phyloP scores from a whole-genome alignment of 2,113 vertebrate genomes.

The Mobula hypostoma region DNA sequence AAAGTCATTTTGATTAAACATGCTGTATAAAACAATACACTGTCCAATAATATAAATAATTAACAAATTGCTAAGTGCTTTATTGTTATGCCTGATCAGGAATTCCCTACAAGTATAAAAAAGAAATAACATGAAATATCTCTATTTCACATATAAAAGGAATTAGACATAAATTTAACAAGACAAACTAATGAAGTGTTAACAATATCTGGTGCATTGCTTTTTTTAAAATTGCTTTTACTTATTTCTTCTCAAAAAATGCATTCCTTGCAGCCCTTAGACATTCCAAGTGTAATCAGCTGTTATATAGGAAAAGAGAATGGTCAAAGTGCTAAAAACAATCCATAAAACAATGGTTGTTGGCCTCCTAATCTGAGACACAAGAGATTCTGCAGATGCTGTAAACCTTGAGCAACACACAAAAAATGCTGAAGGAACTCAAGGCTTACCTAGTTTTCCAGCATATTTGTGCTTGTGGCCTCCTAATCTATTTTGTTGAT shows the following conservation, averaged over 20 bases:
- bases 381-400: too few relatives aligned
- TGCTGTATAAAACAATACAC: not conserved
- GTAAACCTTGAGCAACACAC: too few relatives aligned
- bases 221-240: too few relatives aligned
- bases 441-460: too few relatives aligned
- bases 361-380: not conserved
- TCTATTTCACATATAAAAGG: not conserved
- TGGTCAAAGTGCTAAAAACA: not conserved
- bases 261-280: not conserved
- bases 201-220: too few relatives aligned
- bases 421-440: too few relatives aligned
- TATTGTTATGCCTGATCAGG: not conserved
- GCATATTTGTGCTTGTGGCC: not conserved
- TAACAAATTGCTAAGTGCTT: not conserved
- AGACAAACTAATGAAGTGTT: not conserved
- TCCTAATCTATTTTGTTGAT: not conserved
- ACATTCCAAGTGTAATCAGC: not conserved
- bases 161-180: not conserved
- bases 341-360: not conserved
- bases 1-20: not conserved
- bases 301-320: not conserved
- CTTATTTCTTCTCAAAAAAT: too few relatives aligned
- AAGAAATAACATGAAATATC: not conserved
- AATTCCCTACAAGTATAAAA: not conserved
- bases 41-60: not conserved